Base-by-base conservation (phyloP, 2,797 vertebrate species). In the Knipowitschia caucasica region DNA sequence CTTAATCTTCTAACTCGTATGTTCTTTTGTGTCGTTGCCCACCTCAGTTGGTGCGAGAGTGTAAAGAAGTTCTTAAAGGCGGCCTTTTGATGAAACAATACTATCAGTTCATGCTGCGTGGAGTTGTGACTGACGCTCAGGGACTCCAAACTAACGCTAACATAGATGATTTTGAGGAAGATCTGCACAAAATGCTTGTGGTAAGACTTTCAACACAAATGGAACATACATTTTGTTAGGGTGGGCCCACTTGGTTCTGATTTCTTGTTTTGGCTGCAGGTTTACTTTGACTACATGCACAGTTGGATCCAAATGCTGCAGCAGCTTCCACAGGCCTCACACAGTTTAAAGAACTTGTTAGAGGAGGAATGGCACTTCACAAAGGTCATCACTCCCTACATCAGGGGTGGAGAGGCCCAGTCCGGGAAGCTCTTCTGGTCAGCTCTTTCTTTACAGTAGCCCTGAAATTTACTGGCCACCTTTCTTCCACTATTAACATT, bases 241-340 rank as follows among this genome's bases (percentile, higher is more conserved):
- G 12, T 11, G 18, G 11, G 27, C 14, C 9, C 27, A 31, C 30
- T 61, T 27, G 11, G 29, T 46, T 30, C 26, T 2, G 4, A 46
- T 30, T 5, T 9, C 3, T 29, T 3, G 54, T 5, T 59, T 45
- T 85, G 12, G 20, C 34, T 49, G 14, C 69, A 99, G 97, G 97
- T 99, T 45, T 99, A 99, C 84, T 98, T 99, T 83, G 95, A 95
- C 84, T 99, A 99, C 86, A 99, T 99, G 96, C 92, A 94, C 82
- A 96, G 94, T 84, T 99, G 97, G 97, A 99, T 99, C 81, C 92
- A 92, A 88, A 99, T 99, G 97, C 85, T 99, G 56, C 97, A 99
- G 90, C 93, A 98, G 76, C 91, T 99, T 87, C 97, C 97, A 79
- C 97, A 99, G 75, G 97, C 97, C 0, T 99, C 97, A 53, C 96